Conservation (phyloP, 2,888 invertebrate species). For the Dryadula phaetusa region DNA sequence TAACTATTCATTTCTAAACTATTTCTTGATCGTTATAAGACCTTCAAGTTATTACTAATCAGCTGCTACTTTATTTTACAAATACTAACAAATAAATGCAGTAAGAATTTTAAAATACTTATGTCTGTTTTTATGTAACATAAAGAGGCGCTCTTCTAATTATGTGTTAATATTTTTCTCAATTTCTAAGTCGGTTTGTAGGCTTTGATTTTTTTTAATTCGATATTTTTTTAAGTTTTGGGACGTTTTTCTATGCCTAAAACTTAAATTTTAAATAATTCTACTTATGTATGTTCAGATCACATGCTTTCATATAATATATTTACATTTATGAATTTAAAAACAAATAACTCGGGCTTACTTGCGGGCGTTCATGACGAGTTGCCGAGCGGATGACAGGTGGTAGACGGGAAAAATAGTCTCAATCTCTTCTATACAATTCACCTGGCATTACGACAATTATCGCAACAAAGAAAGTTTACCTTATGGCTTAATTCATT, state of each 20-base stretch:
- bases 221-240: no score
- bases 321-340: background rate
- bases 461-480: slow-evolving; percentile 5
- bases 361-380: slow-evolving; percentile 23
- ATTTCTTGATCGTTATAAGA: slow-evolving; percentile 15
- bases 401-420: slow-evolving; percentile 37
- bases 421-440: slow-evolving; percentile 28
- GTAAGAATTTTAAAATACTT: background rate
- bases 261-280: background rate
- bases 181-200: no score
- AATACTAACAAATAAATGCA: background rate
- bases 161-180: background rate
- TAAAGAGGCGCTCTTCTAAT: background rate
- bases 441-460: slow-evolving; percentile 16
- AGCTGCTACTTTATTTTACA: background rate
- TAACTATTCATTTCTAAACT: slow-evolving; percentile 14
- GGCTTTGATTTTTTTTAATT: no score
- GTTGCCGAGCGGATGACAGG: slow-evolving; percentile 38
- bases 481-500: background rate
- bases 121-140: background rate
- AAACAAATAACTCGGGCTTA: background rate
- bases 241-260: no score
- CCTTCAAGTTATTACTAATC: slow-evolving; percentile 7
- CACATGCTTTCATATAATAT: background rate
- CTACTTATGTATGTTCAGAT: background rate